Percentiles rank a stretch among this genome's conserved stretches.
These are phyloP conservation scores for Trissolcus brochymenae DNA, from an alignment of 2,888 invertebrate genomes.

Conservation along the genomic window DNA sequence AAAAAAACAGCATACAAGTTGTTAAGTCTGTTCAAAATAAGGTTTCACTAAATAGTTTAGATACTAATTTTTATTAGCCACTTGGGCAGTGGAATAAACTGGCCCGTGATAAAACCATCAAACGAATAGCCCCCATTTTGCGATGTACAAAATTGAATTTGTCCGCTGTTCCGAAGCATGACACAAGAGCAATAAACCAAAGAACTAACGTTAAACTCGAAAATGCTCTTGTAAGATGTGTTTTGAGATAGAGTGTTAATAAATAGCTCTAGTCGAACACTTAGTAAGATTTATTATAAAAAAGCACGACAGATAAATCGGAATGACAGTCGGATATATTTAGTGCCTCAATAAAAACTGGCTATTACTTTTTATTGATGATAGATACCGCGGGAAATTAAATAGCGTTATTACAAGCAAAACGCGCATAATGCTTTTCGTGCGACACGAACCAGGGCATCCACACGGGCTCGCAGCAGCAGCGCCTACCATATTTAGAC, in stretches of 20 bases:
- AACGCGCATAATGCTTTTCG: conserved; percentile 44
- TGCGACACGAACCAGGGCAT: conserved; percentile 51
- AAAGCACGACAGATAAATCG: conserved; percentile 42
- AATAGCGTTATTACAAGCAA: conserved; percentile 47
- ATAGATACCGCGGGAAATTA: conserved; percentile 51
- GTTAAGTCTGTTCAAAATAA: no score
- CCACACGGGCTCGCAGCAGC: conserved; percentile 43
- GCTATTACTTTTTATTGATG: conserved; percentile 55
- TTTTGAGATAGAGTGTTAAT: conserved; percentile 37
- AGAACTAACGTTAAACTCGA: conserved; percentile 17
- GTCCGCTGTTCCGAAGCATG: neutral
- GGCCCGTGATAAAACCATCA: neutral
- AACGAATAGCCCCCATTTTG: conserved; percentile 5
- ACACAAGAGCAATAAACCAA: conserved; percentile 12
- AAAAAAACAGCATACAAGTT: no score
- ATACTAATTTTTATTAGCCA: no score
- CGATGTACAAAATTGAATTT: conserved; percentile 18
- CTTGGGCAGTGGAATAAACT: neutral
- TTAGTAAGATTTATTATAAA: conserved; percentile 48
- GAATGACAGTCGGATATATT: conserved; percentile 50
- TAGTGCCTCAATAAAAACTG: conserved; percentile 45
- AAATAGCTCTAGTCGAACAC: conserved; percentile 38
- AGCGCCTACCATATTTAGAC: conserved; percentile 43
- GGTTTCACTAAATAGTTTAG: no score
- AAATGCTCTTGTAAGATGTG: conserved; percentile 26